These are phyloP conservation scores for Volucella zonaria DNA, from an alignment of 2,888 invertebrate species.

Conservation along the genomic window DNA sequence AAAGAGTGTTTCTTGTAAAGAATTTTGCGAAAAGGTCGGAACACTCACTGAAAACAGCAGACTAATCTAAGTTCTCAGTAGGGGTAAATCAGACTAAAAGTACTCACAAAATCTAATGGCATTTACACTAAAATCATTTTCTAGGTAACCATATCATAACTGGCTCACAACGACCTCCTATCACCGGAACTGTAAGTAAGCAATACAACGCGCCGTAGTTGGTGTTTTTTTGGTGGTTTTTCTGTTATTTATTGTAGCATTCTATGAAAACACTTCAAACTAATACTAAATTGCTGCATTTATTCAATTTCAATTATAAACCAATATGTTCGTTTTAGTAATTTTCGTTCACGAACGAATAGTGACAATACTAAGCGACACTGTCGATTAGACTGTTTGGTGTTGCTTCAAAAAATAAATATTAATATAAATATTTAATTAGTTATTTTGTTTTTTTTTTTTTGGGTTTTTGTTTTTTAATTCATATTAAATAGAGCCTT, in stretches of 20 bases:
- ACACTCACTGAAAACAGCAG: too few species aligned
- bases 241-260: constrained; percentile 50
- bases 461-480: constrained; percentile 42
- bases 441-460: constrained; percentile 38
- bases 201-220: too few species aligned
- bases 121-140: too few species aligned
- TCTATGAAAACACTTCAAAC: constrained; percentile 68
- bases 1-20: too few species aligned
- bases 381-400: constrained; percentile 54
- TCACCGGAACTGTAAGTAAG: too few species aligned
- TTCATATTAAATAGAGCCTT: constrained; percentile 69
- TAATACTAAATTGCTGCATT: constrained; percentile 71
- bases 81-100: too few species aligned
- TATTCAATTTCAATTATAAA: constrained; percentile 63
- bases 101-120: too few species aligned
- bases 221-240: constrained; percentile 34
- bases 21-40: too few species aligned
- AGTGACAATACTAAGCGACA: constrained; percentile 55
- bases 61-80: too few species aligned
- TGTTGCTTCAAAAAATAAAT: constrained; percentile 57
- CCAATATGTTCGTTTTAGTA: constrained; percentile 38
- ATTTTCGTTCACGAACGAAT: constrained; percentile 1
- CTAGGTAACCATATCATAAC: too few species aligned
- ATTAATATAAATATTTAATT: constrained; percentile 63
- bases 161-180: too few species aligned